phyloP scores from a whole-genome alignment of 1,140 invertebrate species.

The Lutraria rhynchaena region DNA sequence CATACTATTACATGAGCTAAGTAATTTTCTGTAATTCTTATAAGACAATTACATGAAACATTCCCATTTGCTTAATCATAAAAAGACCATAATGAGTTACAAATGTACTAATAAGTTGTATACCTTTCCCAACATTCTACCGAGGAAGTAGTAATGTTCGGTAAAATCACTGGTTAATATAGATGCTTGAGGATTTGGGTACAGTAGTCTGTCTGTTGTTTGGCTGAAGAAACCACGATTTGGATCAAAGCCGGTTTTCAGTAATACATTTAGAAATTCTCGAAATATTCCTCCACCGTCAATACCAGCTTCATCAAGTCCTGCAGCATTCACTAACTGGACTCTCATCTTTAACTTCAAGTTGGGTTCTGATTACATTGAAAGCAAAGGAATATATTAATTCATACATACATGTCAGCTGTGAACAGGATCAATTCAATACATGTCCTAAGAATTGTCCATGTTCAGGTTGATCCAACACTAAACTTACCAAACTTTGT shows the following conservation, averaged over 20 bases:
- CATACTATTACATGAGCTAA: no score
- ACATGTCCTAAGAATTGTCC: no score
- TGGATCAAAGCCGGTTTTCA: conserved; percentile 98
- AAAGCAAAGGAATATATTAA: no score
- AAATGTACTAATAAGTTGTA: no score
- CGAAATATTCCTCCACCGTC: conserved; percentile 96
- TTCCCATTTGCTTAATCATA: no score
- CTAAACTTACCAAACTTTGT: no score
- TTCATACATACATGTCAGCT: no score
- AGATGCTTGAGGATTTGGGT: conserved; percentile 96
- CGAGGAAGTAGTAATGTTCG: conserved; percentile 97
- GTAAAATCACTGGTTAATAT: conserved; percentile 92
- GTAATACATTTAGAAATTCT: conserved; percentile 86
- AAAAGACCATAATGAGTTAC: no score
- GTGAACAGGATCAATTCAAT: no score
- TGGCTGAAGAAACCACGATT: conserved; percentile 96
- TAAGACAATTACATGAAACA: no score
- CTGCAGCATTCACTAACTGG: conserved; percentile 94
- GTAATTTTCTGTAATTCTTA: no score
- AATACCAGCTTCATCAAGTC: conserved; percentile 95
- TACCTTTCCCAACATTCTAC: conserved; percentile 96
- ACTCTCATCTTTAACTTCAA: conserved; percentile 93
- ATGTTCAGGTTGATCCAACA: no score
- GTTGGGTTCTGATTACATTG: conserved; percentile 91
- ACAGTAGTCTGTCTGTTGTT: conserved; percentile 95